Evolutionary conservation across 2,888 invertebrate genomes (phyloP), one percentile per base, ranked within the genome.

Genomic region (Ornithoptera alexandrae): DNA sequence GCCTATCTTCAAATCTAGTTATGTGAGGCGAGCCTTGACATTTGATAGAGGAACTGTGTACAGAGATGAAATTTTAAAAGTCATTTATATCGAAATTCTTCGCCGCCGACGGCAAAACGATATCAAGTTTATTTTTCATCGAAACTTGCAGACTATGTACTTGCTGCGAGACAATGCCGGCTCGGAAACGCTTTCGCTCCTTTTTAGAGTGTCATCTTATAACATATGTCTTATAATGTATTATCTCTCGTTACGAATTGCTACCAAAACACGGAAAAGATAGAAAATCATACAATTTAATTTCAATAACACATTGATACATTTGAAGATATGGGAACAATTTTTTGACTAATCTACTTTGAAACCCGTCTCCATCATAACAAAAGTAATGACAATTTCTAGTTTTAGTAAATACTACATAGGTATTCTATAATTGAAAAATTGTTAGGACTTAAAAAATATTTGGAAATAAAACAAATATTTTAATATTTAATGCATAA

Each of bases 11-110:
- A 86, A 91, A 91, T 91, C 89, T 86, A 85, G 89, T 91, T 92
- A 91, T 86, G 86, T 81, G 82, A 78, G 84, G 84, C 89, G 88
- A 88, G 88, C 86, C 90, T 87, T 89, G 88, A 89, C 92, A 90
- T 89, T 92, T 92, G 91, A 91, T 91, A 90, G 89, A 91, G 92
- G 88, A 91, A 92, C 91, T 90, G 92, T 92, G 92, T 90, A 89
- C 92, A 92, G 89, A 89, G 92, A 91, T 91, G 88, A 92, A 92
- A 92, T 92, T 92, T 92, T 90, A 92, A 92, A 92, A 92, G 91
- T 92, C 91, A 92, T 92, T 92, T 92, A 91, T 91, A 90, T 92
- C 87, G 86, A 90, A 92, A 92, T 92, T 87, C 92, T 90, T 87
- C 85, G 84, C 81, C 85, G 91, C 91, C 87, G 87, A 89, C 83